Evolutionary conservation across 35 echinoderm and acorn worm species (phyloP).

Genomic region (Lytechinus variegatus): DNA sequence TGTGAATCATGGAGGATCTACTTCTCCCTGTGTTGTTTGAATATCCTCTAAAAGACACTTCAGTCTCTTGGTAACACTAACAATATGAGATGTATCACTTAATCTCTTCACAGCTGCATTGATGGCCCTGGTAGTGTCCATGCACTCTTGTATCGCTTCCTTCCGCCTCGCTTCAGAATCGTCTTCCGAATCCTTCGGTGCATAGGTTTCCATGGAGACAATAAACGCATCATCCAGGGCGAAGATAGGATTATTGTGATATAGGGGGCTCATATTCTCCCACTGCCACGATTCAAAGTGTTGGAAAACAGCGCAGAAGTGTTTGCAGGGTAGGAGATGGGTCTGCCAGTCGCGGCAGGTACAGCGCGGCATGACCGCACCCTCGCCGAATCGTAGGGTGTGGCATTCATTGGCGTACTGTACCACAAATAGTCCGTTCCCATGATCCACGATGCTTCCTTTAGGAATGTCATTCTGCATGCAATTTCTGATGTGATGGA

Average conservation of each 20-base stretch:
- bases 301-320: neutral
- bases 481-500: neutral
- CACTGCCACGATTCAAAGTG: slow-evolving; percentile 21
- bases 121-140: neutral
- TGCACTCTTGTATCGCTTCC: neutral
- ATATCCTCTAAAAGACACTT: neutral
- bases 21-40: neutral
- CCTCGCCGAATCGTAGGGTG: neutral
- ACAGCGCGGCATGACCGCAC: neutral
- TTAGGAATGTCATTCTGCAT: slow-evolving; percentile 10
- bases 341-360: slow-evolving; percentile 19
- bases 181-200: neutral
- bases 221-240: slow-evolving; percentile 5
- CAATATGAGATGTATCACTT: neutral
- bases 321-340: neutral
- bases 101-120: slow-evolving; percentile 10
- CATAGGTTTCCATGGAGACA: neutral
- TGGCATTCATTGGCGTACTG: neutral
- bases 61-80: neutral
- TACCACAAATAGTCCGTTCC: neutral
- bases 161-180: neutral
- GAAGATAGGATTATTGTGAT: slow-evolving; percentile 16
- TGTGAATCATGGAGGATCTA: too few species aligned
- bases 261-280: neutral
- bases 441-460: neutral